Conservation (phyloP, 35 echinoderm and acorn worm genomes). For the Stichopus chloronotus region DNA sequence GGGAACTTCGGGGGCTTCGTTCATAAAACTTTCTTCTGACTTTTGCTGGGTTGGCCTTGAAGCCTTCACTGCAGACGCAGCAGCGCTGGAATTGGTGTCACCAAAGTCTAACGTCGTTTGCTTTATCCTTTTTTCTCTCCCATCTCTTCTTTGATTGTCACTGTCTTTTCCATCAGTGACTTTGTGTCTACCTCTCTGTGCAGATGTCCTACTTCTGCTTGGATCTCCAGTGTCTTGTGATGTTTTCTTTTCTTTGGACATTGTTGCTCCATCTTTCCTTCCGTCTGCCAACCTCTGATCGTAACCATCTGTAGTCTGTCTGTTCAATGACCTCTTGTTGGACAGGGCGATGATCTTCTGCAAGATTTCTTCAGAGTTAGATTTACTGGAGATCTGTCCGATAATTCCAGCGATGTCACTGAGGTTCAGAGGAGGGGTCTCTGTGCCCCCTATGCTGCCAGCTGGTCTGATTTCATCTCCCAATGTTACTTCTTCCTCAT, state of each 20-base stretch:
- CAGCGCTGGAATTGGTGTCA: neutral
- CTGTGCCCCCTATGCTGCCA: neutral
- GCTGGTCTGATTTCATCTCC: neutral
- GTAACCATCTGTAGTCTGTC: neutral
- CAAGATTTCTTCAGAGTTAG: slow-evolving; percentile 28
- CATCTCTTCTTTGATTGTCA: neutral
- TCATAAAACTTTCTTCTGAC: too few species aligned
- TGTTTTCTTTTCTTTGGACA: neutral
- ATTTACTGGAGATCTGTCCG: slow-evolving; percentile 17
- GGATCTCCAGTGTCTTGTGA: neutral
- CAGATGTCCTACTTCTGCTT: neutral
- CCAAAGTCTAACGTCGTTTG: neutral
- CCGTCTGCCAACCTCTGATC: neutral
- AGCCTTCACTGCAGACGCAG: neutral
- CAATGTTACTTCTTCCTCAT: neutral
- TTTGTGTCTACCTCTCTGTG: neutral
- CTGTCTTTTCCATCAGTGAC: neutral
- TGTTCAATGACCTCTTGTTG: neutral
- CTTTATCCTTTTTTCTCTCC: neutral
- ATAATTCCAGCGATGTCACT: slow-evolving; percentile 19
- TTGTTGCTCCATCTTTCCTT: neutral
- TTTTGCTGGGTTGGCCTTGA: neutral
- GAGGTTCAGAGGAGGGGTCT: slow-evolving; percentile 35
- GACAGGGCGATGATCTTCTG: slow-evolving; percentile 34
- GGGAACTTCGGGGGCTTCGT: neutral